Conservation (phyloP, 2,888 invertebrate species). For the Kryphioiulus occultus region DNA sequence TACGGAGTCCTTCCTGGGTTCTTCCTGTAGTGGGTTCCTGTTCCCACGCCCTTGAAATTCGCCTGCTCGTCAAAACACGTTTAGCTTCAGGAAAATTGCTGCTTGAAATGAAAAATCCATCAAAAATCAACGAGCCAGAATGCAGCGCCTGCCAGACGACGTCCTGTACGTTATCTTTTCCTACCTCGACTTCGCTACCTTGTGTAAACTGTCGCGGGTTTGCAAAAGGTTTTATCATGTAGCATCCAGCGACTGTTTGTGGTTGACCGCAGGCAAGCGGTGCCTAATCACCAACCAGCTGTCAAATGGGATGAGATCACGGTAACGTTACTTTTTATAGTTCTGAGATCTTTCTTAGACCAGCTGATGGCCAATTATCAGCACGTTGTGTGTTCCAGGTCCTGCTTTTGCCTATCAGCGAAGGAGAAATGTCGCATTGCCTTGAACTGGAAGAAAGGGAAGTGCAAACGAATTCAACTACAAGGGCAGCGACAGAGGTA, state of each 20-base stretch:
- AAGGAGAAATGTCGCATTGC: constrained; percentile 48
- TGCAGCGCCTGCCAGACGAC: constrained; percentile 41
- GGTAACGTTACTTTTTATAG: constrained; percentile 1
- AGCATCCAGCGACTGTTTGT: constrained; percentile 14
- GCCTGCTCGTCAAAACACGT: not conserved
- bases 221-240: constrained; percentile 42
- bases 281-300: constrained; percentile 48
- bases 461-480: not conserved
- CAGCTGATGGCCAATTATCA: not conserved
- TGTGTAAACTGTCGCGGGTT: constrained; percentile 16
- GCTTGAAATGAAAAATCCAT: not conserved
- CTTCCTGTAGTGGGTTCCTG: not conserved
- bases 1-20: not conserved
- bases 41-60: not conserved
- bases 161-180: constrained; percentile 33
- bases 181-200: not conserved
- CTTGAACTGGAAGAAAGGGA: constrained; percentile 25
- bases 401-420: constrained; percentile 14
- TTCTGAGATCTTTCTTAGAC: not conserved
- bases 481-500: constrained; percentile 27
- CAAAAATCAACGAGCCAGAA: not conserved
- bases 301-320: constrained; percentile 33
- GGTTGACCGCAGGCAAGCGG: not conserved
- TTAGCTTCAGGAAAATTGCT: not conserved
- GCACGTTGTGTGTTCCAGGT: not conserved